Conservation (phyloP, 2,113 vertebrate species). For the Lipophrys pholis region DNA sequence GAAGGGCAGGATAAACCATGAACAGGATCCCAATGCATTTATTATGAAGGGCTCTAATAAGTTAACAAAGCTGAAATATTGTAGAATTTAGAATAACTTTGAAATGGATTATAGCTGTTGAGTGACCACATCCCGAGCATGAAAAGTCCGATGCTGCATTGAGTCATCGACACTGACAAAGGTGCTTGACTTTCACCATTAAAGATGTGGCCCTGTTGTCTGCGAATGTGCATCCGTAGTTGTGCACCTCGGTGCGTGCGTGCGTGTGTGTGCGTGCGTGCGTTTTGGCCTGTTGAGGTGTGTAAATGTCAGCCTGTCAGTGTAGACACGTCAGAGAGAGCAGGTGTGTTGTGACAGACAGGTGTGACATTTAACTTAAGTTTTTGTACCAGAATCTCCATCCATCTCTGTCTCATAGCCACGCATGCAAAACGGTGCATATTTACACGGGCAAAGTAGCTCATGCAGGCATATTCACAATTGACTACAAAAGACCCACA, state of each 20-base stretch:
- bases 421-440: background rate
- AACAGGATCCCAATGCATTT: no score
- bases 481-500: no score
- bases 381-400: slow-evolving; percentile 73
- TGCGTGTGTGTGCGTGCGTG: slow-evolving; percentile 24
- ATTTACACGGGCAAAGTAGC: background rate
- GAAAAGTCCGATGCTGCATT: background rate
- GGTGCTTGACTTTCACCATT: slow-evolving; percentile 10
- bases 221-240: slow-evolving; percentile 14
- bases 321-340: slow-evolving; percentile 63
- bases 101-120: background rate
- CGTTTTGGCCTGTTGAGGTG: slow-evolving; percentile 58
- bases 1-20: no score
- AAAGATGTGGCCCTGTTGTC: slow-evolving; percentile 13
- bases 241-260: background rate
- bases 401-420: slow-evolving; percentile 73
- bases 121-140: background rate
- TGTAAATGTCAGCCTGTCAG: slow-evolving; percentile 82
- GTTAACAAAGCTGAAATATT: no score
- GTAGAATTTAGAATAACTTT: background rate
- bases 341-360: slow-evolving; percentile 79
- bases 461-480: background rate
- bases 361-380: slow-evolving; percentile 85
- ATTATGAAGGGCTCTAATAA: no score
- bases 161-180: background rate